Evolutionary conservation across 2,888 invertebrate species (phyloP).

Genomic region (Xestoiulus laeticollis): DNA sequence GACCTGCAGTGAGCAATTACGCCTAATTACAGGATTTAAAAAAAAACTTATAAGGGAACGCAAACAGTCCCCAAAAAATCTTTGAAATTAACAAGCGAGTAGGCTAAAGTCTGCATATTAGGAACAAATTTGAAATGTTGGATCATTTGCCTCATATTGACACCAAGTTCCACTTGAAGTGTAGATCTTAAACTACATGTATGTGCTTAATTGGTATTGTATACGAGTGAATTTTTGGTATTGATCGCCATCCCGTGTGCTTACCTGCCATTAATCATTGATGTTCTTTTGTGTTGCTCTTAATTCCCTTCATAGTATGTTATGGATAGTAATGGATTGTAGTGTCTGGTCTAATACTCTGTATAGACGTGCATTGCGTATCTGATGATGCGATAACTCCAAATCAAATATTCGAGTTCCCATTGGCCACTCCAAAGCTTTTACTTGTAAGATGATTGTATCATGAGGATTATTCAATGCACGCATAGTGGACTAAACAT

Average conservation of each 20-base stretch:
- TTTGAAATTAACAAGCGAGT: not conserved
- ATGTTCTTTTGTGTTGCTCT: not conserved
- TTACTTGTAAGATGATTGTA: not conserved
- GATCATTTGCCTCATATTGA: not conserved
- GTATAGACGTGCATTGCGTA: not conserved
- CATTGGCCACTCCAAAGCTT: not conserved
- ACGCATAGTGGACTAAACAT: too few species aligned
- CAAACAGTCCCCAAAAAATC: not conserved
- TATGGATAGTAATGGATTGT: not conserved
- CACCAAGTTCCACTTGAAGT: not conserved
- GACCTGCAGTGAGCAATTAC: conserved; percentile 6
- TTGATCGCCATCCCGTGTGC: not conserved
- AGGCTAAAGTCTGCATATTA: not conserved
- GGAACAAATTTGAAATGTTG: too few species aligned
- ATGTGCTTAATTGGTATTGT: not conserved
- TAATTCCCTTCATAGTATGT: not conserved
- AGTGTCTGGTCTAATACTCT: not conserved
- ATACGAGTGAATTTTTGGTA: too few species aligned
- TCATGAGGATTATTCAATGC: not conserved
- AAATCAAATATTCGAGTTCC: not conserved
- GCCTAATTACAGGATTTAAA: not conserved
- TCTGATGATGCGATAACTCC: not conserved
- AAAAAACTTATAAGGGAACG: not conserved
- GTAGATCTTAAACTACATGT: not conserved
- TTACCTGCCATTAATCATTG: not conserved